A percentile compares a stretch with the other conserved stretches of the same genome.
phyloP scores from a whole-genome alignment of 2,888 invertebrate genomes.

The Callyntrura sp. region DNA sequence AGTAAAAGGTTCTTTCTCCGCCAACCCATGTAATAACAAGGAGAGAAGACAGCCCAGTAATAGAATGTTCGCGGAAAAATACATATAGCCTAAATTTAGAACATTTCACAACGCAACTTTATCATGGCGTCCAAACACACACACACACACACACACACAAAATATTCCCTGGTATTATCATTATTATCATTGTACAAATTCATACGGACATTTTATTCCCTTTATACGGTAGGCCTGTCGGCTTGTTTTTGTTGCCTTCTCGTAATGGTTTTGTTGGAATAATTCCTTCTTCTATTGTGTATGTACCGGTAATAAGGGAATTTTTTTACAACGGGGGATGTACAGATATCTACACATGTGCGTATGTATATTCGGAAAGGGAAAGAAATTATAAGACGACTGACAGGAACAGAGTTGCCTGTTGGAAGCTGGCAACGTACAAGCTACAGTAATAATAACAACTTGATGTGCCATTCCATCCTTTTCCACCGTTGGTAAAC shows the following conservation, averaged over 20 bases:
- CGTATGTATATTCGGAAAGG: background rate
- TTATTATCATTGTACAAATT: too few species aligned
- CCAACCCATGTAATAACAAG: background rate
- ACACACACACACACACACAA: too few species aligned
- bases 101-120: conserved; percentile 47
- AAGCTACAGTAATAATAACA: background rate
- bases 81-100: conserved; percentile 44
- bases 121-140: conserved; percentile 16
- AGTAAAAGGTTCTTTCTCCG: background rate
- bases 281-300: background rate
- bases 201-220: too few species aligned
- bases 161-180: too few species aligned
- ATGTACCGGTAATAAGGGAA: conserved; percentile 10
- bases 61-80: conserved; percentile 51
- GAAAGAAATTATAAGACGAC: background rate
- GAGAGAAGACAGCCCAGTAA: conserved; percentile 26
- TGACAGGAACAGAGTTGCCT: background rate
- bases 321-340: too few species aligned
- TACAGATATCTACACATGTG: background rate
- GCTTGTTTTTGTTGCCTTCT: conserved; percentile 3
- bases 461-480: conserved; percentile 5
- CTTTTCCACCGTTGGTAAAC: conserved; percentile 37
- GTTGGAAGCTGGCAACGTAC: background rate
- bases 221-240: background rate
- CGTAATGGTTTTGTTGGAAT: background rate